These are phyloP conservation scores for Formica selysi DNA, from an alignment of 1,140 invertebrate genomes.

Conservation along the genomic window DNA sequence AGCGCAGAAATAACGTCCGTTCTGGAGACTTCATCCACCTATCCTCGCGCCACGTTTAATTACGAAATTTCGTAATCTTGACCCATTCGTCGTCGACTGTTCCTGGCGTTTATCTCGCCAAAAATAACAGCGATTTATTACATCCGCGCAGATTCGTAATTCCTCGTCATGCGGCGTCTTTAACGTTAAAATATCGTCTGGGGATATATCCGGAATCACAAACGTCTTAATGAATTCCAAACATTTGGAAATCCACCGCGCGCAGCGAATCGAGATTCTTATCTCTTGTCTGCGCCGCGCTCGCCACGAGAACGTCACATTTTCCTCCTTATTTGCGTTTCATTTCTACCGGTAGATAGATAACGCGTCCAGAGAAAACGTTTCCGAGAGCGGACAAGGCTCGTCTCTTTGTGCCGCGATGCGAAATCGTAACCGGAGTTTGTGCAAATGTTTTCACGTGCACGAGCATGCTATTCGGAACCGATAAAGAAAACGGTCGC, in stretches of 20 bases:
- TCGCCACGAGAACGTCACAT: slow-evolving; percentile 16
- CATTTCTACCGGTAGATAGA: slow-evolving; percentile 36
- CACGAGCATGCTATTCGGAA: slow-evolving; percentile 15
- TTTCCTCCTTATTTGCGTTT: slow-evolving; percentile 55
- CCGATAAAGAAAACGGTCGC: slow-evolving; percentile 21
- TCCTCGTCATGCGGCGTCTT: neutral
- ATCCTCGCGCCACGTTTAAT: slow-evolving; percentile 64
- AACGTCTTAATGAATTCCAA: slow-evolving; percentile 65
- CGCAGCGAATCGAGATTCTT: slow-evolving; percentile 54
- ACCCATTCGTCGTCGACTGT: slow-evolving; percentile 55
- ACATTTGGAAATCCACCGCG: slow-evolving; percentile 44
- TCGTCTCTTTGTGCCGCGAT: slow-evolving; percentile 9
- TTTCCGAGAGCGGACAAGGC: neutral
- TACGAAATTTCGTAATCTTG: slow-evolving; percentile 73
- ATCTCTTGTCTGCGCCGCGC: slow-evolving; percentile 5
- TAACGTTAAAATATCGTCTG: slow-evolving; percentile 20
- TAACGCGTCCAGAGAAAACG: neutral
- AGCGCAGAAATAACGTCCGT: slow-evolving; percentile 67
- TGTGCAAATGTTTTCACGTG: slow-evolving; percentile 62
- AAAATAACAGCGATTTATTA: slow-evolving; percentile 62
- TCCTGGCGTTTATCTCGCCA: slow-evolving; percentile 26
- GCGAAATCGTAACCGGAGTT: neutral
- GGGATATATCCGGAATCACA: slow-evolving; percentile 30
- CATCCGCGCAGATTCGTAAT: neutral
- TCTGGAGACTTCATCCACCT: slow-evolving; percentile 46